Conservation (phyloP, 2,113 vertebrate genomes). For the Nyctibius bracteatus region DNA sequence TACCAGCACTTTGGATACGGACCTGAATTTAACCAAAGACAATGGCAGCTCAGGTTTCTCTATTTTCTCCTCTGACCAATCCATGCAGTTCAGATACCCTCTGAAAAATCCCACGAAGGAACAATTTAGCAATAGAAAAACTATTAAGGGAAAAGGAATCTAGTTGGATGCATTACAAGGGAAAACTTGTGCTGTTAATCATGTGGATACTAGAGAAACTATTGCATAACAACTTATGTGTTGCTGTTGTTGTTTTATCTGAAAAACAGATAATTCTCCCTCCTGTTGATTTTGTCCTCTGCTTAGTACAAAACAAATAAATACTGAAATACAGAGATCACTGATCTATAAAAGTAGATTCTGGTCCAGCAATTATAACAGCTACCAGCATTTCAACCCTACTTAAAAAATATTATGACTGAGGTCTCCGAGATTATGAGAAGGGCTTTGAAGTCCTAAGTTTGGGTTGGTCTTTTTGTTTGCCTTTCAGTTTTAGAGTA, state of each 20-base stretch:
- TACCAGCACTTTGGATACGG: not conserved
- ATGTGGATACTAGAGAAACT: not conserved
- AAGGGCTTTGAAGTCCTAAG: not conserved
- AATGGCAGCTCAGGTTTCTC: not conserved
- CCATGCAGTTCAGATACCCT: not conserved
- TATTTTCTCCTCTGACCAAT: not conserved
- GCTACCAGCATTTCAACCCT: not conserved
- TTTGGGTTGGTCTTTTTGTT: not conserved
- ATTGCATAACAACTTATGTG: not conserved
- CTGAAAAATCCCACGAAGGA: not conserved
- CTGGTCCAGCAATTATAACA: not conserved
- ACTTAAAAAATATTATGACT: not conserved
- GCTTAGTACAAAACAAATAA: not conserved
- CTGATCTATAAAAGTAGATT: not conserved
- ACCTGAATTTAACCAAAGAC: not conserved
- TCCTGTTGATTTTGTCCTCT: not conserved
- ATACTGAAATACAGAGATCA: not conserved
- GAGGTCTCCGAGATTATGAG: not conserved
- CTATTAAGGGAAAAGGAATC: not conserved
- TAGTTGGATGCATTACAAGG: slow-evolving; percentile 2
- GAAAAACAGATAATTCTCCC: not conserved
- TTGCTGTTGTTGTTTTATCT: not conserved
- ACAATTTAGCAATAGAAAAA: not conserved
- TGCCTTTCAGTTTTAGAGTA: not conserved
- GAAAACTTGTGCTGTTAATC: slow-evolving; percentile 44